These are phyloP conservation scores for Gambusia yucatana DNA, from an alignment of 2,797 vertebrate species.

Conservation along the genomic window DNA sequence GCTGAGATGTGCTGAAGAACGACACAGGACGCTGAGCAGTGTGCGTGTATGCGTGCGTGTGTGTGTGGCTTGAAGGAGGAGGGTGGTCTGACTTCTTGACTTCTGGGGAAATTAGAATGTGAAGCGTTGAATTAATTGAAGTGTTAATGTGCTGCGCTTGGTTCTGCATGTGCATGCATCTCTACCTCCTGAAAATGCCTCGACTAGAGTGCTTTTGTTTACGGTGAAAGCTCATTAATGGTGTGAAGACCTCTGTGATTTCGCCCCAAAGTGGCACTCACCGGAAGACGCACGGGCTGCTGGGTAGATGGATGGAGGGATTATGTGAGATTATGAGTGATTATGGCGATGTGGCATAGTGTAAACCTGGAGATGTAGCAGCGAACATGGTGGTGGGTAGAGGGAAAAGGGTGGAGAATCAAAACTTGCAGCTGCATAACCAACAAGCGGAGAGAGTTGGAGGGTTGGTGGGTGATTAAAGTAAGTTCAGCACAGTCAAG, in stretches of 20 bases:
- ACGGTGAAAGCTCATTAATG: constrained; percentile 75
- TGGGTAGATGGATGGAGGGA: background rate
- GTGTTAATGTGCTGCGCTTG: constrained; percentile 80
- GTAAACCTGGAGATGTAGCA: constrained; percentile 19
- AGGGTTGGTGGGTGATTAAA: background rate
- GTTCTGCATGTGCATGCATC: constrained; percentile 36
- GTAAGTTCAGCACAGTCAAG: background rate
- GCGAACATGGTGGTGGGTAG: background rate
- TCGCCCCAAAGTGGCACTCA: constrained; percentile 55
- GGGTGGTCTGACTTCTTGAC: constrained; percentile 62
- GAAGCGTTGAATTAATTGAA: constrained; percentile 76
- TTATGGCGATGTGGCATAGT: constrained; percentile 43
- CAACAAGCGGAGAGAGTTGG: constrained; percentile 26
- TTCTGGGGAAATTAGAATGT: constrained; percentile 72
- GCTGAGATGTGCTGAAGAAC: constrained; percentile 44
- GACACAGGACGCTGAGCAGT: constrained; percentile 20
- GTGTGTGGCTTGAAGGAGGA: constrained; percentile 15
- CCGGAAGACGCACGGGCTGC: constrained; percentile 36
- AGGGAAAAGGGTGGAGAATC: background rate
- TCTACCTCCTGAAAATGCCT: constrained; percentile 35
- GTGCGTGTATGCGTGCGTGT: constrained; percentile 27
- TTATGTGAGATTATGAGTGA: constrained; percentile 24
- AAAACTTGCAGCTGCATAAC: constrained; percentile 40
- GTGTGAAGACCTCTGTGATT: constrained; percentile 68
- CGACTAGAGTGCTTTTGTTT: constrained; percentile 70